Percentiles rank a stretch among this genome's conserved stretches.
Conservation (phyloP, 2,888 invertebrate species). For the Antitype chi region DNA sequence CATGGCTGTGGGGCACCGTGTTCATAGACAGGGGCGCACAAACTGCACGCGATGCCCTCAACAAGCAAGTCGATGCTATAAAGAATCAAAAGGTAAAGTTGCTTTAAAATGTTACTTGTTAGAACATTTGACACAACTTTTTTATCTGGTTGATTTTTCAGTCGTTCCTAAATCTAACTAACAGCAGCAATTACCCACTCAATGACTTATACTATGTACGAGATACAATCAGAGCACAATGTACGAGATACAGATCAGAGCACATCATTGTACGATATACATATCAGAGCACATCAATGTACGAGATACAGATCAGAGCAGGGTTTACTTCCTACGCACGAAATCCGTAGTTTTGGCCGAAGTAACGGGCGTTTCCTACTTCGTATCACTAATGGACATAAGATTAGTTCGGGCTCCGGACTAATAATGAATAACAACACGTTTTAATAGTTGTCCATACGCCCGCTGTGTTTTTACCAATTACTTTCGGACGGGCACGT, state of each 20-base stretch:
- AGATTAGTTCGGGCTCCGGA: no score
- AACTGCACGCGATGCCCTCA: slow-evolving; percentile 93
- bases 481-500: no score
- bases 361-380: no score
- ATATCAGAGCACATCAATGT: no score
- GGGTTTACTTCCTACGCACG: no score
- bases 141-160: slow-evolving; percentile 5
- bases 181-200: not conserved
- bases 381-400: no score
- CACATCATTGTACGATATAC: not conserved
- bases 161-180: not conserved
- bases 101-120: slow-evolving; percentile 29
- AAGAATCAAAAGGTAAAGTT: slow-evolving; percentile 90
- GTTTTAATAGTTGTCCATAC: no score
- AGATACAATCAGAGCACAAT: not conserved
- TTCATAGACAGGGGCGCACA: slow-evolving; percentile 95
- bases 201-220: not conserved
- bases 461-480: no score
- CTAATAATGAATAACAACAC: no score
- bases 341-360: no score
- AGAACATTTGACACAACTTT: slow-evolving; percentile 38
- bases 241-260: not conserved
- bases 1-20: slow-evolving; percentile 97
- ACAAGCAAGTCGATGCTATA: slow-evolving; percentile 93
- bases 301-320: not conserved